phyloP scores from a whole-genome alignment of 2,888 invertebrate genomes.

The Microchrysa polita region DNA sequence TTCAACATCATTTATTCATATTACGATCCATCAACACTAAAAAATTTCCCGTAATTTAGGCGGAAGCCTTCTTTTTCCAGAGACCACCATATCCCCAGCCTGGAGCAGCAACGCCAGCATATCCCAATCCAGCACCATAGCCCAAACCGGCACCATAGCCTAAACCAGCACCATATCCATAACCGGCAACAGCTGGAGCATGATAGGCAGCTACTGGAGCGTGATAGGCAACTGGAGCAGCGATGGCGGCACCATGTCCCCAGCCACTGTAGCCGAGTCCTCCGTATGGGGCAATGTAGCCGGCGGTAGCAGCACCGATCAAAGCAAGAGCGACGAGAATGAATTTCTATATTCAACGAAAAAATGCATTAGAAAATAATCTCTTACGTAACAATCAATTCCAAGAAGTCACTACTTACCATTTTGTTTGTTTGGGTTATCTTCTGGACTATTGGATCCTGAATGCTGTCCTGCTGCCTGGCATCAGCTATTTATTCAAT shows the following conservation, averaged over 20 bases:
- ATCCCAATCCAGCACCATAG: no score
- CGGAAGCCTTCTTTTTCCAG: no score
- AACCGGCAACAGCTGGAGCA: background rate
- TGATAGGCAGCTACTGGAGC: background rate
- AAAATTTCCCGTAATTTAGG: no score
- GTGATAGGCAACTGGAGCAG: conserved; percentile 3
- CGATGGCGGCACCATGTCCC: conserved; percentile 12
- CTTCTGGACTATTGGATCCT: conserved; percentile 9
- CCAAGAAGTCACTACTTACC: background rate
- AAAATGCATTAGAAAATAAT: no score
- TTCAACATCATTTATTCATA: no score
- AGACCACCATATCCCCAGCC: no score
- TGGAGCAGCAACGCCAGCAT: no score
- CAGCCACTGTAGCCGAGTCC: background rate
- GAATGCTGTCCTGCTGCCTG: background rate
- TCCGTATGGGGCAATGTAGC: conserved; percentile 2
- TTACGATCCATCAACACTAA: no score
- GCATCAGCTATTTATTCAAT: no score
- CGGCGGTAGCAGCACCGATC: conserved; percentile 22
- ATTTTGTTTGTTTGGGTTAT: background rate
- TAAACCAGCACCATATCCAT: no score
- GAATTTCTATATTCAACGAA: conserved; percentile 11
- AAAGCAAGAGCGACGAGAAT: conserved; percentile 14
- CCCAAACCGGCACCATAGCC: no score
- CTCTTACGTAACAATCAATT: no score